Percentiles rank a stretch among this genome's conserved stretches.
Conservation (phyloP, 2,113 vertebrate genomes). For the Macrotis lagotis region DNA sequence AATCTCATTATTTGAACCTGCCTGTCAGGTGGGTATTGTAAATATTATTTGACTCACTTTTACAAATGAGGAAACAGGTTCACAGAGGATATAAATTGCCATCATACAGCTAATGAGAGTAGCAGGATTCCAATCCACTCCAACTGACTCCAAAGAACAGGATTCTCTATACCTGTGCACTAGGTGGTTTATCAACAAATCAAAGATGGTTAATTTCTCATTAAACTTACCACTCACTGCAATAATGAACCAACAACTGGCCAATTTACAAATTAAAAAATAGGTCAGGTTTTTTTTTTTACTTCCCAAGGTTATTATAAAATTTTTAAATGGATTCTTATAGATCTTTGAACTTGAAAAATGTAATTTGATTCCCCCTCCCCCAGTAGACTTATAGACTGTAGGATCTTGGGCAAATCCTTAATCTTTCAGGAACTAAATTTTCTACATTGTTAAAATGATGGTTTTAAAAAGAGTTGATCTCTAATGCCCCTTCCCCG, state of each 20-base stretch:
- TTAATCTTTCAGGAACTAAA: neutral
- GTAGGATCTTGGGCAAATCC: neutral
- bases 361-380: neutral
- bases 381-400: neutral
- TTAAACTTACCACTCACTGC: constrained; percentile 48
- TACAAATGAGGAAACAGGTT: neutral
- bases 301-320: neutral
- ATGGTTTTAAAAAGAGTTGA: neutral
- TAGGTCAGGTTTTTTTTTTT: neutral
- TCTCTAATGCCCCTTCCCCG: neutral
- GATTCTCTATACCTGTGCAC: neutral
- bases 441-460: neutral
- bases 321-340: neutral
- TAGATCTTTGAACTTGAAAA: constrained; percentile 13
- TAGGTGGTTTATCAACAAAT: neutral
- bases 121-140: neutral
- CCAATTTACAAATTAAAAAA: constrained; percentile 32
- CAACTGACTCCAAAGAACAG: neutral
- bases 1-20: neutral
- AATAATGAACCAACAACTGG: constrained; percentile 4
- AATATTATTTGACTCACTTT: neutral
- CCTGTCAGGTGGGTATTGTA: neutral
- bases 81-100: neutral
- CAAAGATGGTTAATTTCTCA: neutral
- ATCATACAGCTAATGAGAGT: neutral